Base-by-base conservation (phyloP, 2,113 vertebrate species). In the Ardeotis arabs region DNA sequence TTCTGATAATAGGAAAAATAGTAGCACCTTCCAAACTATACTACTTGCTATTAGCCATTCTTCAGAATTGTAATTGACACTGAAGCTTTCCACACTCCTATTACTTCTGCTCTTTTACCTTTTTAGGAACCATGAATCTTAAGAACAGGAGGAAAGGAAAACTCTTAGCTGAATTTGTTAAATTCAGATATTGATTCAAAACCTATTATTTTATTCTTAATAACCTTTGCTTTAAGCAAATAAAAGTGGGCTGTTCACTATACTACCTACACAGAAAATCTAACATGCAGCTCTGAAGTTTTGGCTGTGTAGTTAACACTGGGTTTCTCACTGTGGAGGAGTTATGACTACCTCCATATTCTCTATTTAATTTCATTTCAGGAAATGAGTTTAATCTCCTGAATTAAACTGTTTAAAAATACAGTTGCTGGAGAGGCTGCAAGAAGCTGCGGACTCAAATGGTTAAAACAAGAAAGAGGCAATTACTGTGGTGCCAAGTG, bases 401-500 rank as follows among this genome's bases (percentile, higher is more conserved):
- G 41, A 44, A 44, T 44, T 44, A 15, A 44, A 44, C 41, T 44
- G 37, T 58, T 90, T 93, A 87, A 81, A 75, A 70, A 84, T 9
- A 50, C 37, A 28, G 44, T 28, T 84, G 33, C 45, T 89, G 24
- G 14, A 82, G 19, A 78, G 29, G 49, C 73, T 81, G 76, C 49
- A 72, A 68, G 50, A n/a, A 93, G 44, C 83, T 90, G 47, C 37
- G 52, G 56, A 63, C 64, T 81, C 49, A 84, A 60, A 73, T n/a
- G 20, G 72, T 81, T 90, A 22, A 63, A 86, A 70, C 37, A 90
- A 86, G 89, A 45, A 80, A 27, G 45, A 84, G 41, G 12, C 58
- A 84, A 59, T 77, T 80, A 94, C 33, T 63, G 82, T 77, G 93
- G 98, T 82, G 84, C 70, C 78, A 90, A 76, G 89, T 89, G 98